Evolutionary conservation across 1,140 invertebrate genomes (phyloP), one percentile per base, ranked within the genome.

Genomic region (Sarcophaga bullata): DNA sequence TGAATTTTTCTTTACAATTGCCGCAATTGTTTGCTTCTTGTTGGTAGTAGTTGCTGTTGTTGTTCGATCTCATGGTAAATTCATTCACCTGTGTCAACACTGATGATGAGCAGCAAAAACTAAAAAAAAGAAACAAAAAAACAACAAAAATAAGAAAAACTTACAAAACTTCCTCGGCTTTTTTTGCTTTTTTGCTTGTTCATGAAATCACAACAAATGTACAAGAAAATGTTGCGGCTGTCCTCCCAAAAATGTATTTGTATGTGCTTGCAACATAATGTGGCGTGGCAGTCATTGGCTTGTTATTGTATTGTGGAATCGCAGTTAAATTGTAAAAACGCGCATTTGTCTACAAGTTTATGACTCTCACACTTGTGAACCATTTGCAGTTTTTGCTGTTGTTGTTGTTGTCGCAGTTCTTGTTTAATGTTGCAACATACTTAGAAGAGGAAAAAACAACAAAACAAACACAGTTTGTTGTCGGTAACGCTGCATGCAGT

Each of bases 301-400:
- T 7, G 54, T 58, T 37, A 37, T 37, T 37, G 25, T 37, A 37
- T 37, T 37, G 25, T 37, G 25, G 15, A 58, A 58, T 58, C 13
- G 13, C 7, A 58, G 54, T 58, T 58, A 58, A 58, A 58, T 37
- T 58, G 54, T 58, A 58, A 58, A 58, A 58, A 58, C 54, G 54
- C 54, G 54, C 54, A 58, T 58, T 58, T 58, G 54, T 58, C 54
- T 58, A 58, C 54, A 58, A 58, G 54, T 58, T 58, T 58, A 58
- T 58, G 54, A 58, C 54, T 58, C 54, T 58, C 54, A 58, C 54
- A 58, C 54, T 58, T 58, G 54, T 58, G n/a, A 58, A 58, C 13
- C 54, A 58, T 58, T 58, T 58, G 11, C 52, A 54, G 15, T 13
- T 58, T 58, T 58, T 13, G 54, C 15, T 58, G 54, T 13, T 58